Percentiles rank a stretch among this genome's conserved stretches.
Evolutionary conservation across 2,113 vertebrate genomes (phyloP).

Genomic region (Phaethon lepturus): DNA sequence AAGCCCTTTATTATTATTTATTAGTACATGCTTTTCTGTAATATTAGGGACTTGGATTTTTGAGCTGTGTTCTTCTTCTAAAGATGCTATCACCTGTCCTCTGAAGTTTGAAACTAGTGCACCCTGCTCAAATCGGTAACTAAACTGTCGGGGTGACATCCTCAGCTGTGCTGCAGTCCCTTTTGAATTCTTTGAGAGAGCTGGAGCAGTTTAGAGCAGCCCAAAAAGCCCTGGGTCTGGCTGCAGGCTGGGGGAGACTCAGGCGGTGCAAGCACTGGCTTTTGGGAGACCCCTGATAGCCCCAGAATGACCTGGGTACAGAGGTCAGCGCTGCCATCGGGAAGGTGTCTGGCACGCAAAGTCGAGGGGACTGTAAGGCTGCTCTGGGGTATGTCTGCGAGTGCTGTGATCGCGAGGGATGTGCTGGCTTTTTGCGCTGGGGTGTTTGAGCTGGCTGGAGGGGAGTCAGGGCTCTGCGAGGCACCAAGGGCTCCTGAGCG

Average conservation of each 20-base stretch:
- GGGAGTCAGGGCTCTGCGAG: neutral
- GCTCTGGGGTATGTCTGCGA: rapidly evolving
- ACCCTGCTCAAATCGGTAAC: neutral
- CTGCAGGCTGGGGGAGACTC: neutral
- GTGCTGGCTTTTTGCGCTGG: neutral
- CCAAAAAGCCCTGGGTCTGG: neutral
- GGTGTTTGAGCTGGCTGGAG: neutral
- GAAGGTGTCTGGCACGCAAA: neutral
- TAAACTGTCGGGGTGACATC: neutral
- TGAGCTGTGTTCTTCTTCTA: neutral
- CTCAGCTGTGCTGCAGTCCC: neutral
- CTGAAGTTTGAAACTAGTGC: neutral
- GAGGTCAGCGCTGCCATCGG: rapidly evolving
- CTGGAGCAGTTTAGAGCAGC: neutral
- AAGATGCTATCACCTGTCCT: neutral
- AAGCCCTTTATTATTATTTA: neutral
- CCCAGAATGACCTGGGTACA: neutral
- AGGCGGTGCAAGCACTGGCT: neutral
- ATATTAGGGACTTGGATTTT: neutral
- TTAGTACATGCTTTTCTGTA: no score
- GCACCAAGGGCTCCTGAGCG: neutral
- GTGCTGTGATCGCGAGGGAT: rapidly evolving
- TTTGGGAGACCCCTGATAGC: neutral
- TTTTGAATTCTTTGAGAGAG: neutral
- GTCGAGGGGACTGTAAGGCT: neutral